Base-by-base conservation (phyloP, 2,888 invertebrate genomes). In the Vandiemenella viatica region DNA sequence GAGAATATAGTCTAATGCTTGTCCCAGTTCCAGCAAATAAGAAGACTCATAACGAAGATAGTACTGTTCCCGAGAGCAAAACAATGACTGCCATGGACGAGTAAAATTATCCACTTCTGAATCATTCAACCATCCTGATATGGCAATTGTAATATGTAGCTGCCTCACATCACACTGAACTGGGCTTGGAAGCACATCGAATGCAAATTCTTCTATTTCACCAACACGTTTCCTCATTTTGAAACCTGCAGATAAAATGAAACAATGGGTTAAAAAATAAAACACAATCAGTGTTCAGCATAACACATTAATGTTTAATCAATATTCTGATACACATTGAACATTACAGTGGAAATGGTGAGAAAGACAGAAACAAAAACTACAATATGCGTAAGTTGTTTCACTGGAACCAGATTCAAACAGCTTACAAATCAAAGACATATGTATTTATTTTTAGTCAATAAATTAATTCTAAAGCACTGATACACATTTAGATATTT, bases 151-250 rank as follows among this genome's bases (percentile, higher is more conserved):
- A 37, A 79, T 69, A 57, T 76, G 75, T 23, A 80, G 65, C 55
- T 73, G 71, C 52, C 62, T 59, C 18, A 15, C 40, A 8, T 19
- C 21, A 38, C 16, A 17, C 8, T n/a, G 10, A 21, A n/a, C n/a
- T 1, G 20, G 42, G 8, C 18, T 21, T 0, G 65, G 65, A 40
- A 80, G 58, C 18, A 71, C 68, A 52, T 76, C 74, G 57, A 80
- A 77, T 43, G 67, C 68, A 64, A 80, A 80, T 62, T 80, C 79
- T 60, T 79, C 78, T 37, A 80, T 69, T 51, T 75, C 76, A 18
- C 80, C 80, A 16, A 79, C 75, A 43, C 80, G 65, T 58, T 75
- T 77, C 54, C 77, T 74, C 80, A 80, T 80, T 63, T 79, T 77
- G 60, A 72, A 75, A n/a, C 76, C 76, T 72, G 60, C 7, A 55